Conservation (phyloP, 1,140 invertebrate genomes). For the Bicyclus anynana region DNA sequence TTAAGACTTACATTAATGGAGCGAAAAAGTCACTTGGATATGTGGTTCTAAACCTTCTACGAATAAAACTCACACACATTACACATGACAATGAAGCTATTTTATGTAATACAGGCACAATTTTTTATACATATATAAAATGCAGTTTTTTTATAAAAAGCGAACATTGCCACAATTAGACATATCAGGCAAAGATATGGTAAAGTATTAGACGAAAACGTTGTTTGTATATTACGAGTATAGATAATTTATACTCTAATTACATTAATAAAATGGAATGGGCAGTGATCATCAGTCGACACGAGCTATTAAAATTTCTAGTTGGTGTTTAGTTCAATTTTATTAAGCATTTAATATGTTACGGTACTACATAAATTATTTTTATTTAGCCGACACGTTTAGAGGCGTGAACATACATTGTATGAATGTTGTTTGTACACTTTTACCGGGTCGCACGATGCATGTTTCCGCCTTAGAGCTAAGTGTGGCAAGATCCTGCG, state of each 20-base stretch:
- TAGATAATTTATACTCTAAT: background rate
- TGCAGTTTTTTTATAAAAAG: background rate
- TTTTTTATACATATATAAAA: conserved; percentile 12
- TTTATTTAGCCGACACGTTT: too few relatives aligned
- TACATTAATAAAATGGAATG: conserved; percentile 3
- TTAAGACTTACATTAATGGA: background rate
- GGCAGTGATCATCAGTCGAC: conserved; percentile 23
- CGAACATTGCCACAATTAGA: conserved; percentile 10
- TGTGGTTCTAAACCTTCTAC: background rate
- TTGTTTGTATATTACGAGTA: background rate
- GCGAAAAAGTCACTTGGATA: background rate
- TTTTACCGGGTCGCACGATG: too few relatives aligned
- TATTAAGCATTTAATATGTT: too few relatives aligned
- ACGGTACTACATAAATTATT: too few relatives aligned
- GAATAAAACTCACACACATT: background rate
- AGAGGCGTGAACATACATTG: too few relatives aligned
- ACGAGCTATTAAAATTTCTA: background rate
- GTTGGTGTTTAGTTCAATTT: too few relatives aligned
- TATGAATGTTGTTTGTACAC: too few relatives aligned
- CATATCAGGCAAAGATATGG: background rate
- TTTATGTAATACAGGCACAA: conserved; percentile 15
- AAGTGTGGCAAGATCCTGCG: conserved; percentile 6
- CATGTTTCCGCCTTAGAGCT: background rate
- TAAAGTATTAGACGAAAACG: background rate
- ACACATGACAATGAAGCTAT: conserved; percentile 10